Conservation (phyloP, 2,888 invertebrate genomes). For the Orthosia gracilis region DNA sequence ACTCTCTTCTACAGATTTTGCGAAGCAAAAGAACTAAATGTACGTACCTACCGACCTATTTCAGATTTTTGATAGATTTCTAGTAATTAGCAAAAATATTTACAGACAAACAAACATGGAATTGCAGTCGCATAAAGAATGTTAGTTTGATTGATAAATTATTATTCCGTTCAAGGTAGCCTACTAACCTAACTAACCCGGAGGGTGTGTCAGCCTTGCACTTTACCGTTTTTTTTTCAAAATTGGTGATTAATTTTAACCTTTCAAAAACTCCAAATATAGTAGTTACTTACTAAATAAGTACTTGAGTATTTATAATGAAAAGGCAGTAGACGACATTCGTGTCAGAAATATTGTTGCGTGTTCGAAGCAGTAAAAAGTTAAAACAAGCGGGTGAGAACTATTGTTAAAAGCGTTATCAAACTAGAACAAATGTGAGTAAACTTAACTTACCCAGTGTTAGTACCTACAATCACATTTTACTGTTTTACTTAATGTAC, state of each 20-base stretch:
- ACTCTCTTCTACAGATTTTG: no score
- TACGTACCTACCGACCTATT: no score
- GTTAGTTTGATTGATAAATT: no score
- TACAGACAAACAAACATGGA: no score
- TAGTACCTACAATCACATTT: conserved; percentile 43
- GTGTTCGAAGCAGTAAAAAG: conserved; percentile 76
- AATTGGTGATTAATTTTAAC: background rate
- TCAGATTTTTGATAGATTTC: no score
- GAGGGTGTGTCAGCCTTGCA: no score
- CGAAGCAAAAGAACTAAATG: no score
- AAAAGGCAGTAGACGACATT: conserved; percentile 65
- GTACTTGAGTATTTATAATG: conserved; percentile 31
- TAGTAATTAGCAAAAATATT: no score
- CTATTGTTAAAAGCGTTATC: conserved; percentile 75
- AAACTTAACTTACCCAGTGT: conserved; percentile 43
- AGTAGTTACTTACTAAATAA: conserved; percentile 1
- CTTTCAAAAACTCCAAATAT: background rate
- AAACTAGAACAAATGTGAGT: conserved; percentile 76
- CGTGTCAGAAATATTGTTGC: conserved; percentile 78
- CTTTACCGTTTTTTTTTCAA: no score
- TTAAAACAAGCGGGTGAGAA: conserved; percentile 74
- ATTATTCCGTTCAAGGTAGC: no score
- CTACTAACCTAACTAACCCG: no score
- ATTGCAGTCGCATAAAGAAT: no score
- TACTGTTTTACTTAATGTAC: conserved; percentile 18